Evolutionary conservation across 2,888 invertebrate genomes (phyloP).

Genomic region (Enchytraeus crypticus): DNA sequence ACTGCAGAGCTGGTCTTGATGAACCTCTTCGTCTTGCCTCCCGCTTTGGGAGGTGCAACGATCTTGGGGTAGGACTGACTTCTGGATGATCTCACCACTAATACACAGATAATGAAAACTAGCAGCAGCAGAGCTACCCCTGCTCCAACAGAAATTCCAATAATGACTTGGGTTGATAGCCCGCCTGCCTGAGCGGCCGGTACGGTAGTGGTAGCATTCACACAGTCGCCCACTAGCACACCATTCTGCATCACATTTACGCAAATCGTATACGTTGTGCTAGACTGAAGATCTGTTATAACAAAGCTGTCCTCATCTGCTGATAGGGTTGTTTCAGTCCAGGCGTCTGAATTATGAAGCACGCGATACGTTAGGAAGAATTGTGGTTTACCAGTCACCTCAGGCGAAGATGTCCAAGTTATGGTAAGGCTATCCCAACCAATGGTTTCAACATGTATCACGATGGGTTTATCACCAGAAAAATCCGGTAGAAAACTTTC

Average conservation of each 20-base stretch:
- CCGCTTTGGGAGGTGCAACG: background rate
- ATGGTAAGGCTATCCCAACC: background rate
- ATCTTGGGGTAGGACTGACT: background rate
- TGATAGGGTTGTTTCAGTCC: background rate
- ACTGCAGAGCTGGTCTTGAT: background rate
- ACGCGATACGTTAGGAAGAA: background rate
- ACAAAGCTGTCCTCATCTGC: background rate
- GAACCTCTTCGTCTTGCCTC: conserved; percentile 4
- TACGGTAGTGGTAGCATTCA: background rate
- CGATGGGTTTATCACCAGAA: no score
- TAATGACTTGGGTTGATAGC: background rate
- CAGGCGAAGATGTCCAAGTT: background rate
- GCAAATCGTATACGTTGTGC: background rate
- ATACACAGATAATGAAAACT: background rate
- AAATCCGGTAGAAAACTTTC: background rate
- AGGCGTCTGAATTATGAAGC: background rate
- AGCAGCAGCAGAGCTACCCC: background rate
- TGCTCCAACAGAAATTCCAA: background rate
- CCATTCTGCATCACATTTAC: background rate
- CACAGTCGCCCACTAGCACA: background rate
- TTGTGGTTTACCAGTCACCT: background rate
- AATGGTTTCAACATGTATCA: background rate
- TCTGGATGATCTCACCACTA: background rate
- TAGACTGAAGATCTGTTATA: background rate
- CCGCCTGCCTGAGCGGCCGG: background rate